Conservation (phyloP, 2,888 invertebrate species). For the Cantharis lateralis region DNA sequence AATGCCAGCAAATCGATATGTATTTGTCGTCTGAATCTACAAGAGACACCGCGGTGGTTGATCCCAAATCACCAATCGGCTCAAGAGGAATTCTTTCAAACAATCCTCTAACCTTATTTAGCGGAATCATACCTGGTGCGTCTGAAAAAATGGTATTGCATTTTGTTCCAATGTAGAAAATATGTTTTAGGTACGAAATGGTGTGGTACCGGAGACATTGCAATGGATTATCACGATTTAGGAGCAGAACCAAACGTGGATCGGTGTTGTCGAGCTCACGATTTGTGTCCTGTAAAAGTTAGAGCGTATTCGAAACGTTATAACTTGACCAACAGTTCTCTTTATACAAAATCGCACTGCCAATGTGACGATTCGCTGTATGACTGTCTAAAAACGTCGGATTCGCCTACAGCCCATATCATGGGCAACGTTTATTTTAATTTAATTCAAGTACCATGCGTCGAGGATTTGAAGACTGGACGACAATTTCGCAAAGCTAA, state of each 20-base stretch:
- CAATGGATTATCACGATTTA: conserved; percentile 80
- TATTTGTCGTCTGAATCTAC: not conserved
- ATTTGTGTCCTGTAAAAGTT: conserved; percentile 85
- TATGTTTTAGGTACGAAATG: conserved; percentile 78
- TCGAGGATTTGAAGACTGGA: conserved; percentile 62
- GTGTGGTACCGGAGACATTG: conserved; percentile 91
- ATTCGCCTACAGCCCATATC: conserved; percentile 71
- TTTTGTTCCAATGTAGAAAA: not conserved
- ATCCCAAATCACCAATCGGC: conserved; percentile 9
- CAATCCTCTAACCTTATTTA: conserved; percentile 72
- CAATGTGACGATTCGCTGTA: conserved; percentile 83
- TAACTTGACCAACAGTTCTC: conserved; percentile 80
- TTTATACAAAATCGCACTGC: conserved; percentile 90
- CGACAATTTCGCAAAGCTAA: conserved; percentile 59
- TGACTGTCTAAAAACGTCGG: conserved; percentile 76
- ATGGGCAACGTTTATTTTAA: conserved; percentile 90
- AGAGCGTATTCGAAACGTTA: conserved; percentile 73
- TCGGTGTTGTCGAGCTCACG: conserved; percentile 87
- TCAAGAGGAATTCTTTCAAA: conserved; percentile 59
- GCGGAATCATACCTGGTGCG: conserved; percentile 81
- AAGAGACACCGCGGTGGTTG: not conserved
- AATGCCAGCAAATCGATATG: conserved; percentile 71
- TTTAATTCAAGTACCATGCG: conserved; percentile 74
- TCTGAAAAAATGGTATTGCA: not conserved
- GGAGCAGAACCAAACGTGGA: conserved; percentile 76